A percentile compares a stretch with the other conserved stretches of the same genome.
Conservation (phyloP, 1,140 invertebrate genomes). For the Magallana ariakensis region DNA sequence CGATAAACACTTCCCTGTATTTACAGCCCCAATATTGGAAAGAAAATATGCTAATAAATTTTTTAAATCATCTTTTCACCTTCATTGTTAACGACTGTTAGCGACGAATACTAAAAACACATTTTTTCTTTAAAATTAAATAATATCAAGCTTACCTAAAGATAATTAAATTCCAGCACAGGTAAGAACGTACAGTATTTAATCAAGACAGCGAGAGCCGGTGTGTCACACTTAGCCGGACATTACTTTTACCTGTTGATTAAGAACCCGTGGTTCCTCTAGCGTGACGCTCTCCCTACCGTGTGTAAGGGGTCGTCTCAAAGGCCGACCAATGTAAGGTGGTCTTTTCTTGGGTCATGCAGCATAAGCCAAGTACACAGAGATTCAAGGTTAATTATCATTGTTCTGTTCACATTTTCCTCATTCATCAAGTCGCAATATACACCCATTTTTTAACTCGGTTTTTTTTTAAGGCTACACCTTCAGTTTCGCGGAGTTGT, state of each 20-base stretch:
- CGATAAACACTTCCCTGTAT: neutral
- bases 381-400: no score
- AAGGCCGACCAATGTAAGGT: neutral
- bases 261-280: neutral
- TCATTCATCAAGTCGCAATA: no score
- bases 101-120: no score
- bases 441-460: no score
- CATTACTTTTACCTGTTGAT: conserved; percentile 32
- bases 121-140: no score
- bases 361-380: no score
- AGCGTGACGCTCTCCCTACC: conserved; percentile 29
- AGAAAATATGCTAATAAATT: neutral
- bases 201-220: neutral
- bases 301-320: neutral
- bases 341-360: no score
- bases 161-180: conserved; percentile 18
- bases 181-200: neutral
- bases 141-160: neutral
- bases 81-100: no score
- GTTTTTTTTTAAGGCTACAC: no score
- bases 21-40: neutral
- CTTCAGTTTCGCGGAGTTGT: no score
- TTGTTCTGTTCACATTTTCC: no score
- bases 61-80: neutral
- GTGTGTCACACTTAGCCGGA: conserved; percentile 25